A percentile compares a stretch with the other conserved stretches of the same genome.
Conservation (phyloP, 2,113 vertebrate genomes). For the Proterorhinus semilunaris region DNA sequence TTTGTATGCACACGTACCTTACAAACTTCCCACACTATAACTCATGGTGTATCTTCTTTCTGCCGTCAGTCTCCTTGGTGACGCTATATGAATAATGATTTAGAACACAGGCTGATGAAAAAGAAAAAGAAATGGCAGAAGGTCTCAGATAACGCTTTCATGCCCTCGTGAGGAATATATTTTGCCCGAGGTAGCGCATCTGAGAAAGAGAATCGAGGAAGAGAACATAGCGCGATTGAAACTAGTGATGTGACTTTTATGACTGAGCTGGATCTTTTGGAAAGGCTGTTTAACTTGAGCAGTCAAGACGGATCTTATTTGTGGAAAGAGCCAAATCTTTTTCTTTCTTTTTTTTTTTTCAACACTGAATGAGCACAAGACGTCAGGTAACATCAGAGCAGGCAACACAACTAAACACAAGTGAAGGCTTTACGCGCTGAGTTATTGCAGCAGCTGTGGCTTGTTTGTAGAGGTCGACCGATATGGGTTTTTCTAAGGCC, state of each 20-base stretch:
- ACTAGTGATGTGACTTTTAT: background rate
- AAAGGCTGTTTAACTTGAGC: no score
- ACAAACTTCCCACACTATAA: conserved; percentile 10
- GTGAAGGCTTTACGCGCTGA: no score
- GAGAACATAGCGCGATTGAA: conserved; percentile 14
- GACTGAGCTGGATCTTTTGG: no score
- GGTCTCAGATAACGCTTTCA: conserved; percentile 36
- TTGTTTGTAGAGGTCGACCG: no score
- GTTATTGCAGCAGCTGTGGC: no score
- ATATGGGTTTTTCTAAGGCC: no score
- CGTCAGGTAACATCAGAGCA: no score
- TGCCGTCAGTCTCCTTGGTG: conserved; percentile 38
- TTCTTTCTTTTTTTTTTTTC: no score
- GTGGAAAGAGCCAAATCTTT: no score
- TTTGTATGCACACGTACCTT: conserved; percentile 1
- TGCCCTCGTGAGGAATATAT: conserved; percentile 26
- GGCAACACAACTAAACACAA: no score
- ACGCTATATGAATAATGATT: conserved; percentile 55
- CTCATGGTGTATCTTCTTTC: conserved; percentile 3
- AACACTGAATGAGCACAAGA: no score
- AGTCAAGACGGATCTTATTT: no score
- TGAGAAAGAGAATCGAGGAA: conserved; percentile 19
- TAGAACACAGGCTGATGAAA: conserved; percentile 21
- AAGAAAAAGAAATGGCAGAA: conserved; percentile 4
- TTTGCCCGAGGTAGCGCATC: conserved; percentile 22